These are phyloP conservation scores for Theristus sp. DNA, from an alignment of 2,888 invertebrate species.

Conservation along the genomic window DNA sequence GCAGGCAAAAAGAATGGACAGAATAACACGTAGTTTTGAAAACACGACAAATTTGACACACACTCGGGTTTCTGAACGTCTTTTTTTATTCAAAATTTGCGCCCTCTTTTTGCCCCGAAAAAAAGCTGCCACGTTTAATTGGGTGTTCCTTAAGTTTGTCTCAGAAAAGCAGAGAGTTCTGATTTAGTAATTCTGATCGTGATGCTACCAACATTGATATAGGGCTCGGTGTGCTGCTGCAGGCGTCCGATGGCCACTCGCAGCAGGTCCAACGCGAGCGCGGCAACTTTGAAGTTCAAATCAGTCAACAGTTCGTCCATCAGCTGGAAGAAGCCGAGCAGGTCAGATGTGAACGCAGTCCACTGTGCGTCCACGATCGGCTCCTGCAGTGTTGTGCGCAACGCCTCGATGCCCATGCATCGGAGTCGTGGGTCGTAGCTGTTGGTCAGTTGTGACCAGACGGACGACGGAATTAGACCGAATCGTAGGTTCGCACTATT, in stretches of 20 bases:
- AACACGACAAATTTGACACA: no score
- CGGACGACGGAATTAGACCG: constrained; percentile 31
- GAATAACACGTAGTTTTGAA: no score
- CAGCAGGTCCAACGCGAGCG: constrained; percentile 34
- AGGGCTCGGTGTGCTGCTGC: constrained; percentile 31
- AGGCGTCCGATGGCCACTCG: constrained; percentile 32
- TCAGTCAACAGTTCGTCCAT: constrained; percentile 43
- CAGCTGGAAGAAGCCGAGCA: constrained; percentile 45
- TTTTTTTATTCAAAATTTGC: no score
- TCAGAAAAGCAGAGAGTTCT: no score
- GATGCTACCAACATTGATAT: constrained; percentile 31
- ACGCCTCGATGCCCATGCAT: constrained; percentile 38
- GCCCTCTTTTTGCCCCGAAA: no score
- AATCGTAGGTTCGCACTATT: background rate
- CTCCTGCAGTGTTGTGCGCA: constrained; percentile 37
- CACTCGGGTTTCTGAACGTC: no score
- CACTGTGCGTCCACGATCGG: background rate
- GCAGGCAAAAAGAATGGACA: no score
- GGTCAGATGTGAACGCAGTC: constrained; percentile 20
- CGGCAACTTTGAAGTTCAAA: constrained; percentile 38
- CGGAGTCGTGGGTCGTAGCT: constrained; percentile 43
- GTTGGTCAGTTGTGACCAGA: constrained; percentile 30
- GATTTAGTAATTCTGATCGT: no score
- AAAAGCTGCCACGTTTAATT: no score
- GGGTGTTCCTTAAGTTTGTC: no score